Evolutionary conservation across 2,888 invertebrate genomes (phyloP).

Genomic region (Acleris holmiana): DNA sequence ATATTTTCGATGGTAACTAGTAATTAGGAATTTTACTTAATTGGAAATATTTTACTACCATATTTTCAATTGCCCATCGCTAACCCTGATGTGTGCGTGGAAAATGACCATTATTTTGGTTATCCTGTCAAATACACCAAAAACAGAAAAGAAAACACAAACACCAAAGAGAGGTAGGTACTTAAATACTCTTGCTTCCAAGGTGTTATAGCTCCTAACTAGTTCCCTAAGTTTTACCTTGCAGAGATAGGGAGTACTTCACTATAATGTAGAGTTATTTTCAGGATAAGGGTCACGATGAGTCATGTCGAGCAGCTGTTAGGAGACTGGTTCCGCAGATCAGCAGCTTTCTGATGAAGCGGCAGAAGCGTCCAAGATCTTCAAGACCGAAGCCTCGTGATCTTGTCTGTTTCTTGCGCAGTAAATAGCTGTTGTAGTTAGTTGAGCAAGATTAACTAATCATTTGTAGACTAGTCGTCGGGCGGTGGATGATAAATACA

Average conservation of each 20-base stretch:
- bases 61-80: no score
- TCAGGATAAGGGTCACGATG: no score
- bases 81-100: no score
- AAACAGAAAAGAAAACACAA: no score
- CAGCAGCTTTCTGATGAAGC: not conserved
- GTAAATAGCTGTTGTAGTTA: conserved; percentile 5
- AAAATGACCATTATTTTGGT: no score
- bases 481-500: not conserved
- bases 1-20: no score
- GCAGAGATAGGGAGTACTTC: not conserved
- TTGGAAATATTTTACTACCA: no score
- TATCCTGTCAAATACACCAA: no score
- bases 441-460: not conserved
- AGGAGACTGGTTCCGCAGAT: not conserved
- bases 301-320: not conserved
- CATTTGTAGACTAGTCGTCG: not conserved
- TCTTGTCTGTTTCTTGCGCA: not conserved
- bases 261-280: no score
- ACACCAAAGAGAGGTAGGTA: no score
- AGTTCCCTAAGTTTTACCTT: not conserved
- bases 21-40: no score
- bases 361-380: not conserved
- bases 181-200: no score
- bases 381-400: not conserved
- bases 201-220: not conserved